Evolutionary conservation across 2,113 vertebrate genomes (phyloP), one percentile per base, ranked within the genome.

Genomic region (Platysternon megacephalum): DNA sequence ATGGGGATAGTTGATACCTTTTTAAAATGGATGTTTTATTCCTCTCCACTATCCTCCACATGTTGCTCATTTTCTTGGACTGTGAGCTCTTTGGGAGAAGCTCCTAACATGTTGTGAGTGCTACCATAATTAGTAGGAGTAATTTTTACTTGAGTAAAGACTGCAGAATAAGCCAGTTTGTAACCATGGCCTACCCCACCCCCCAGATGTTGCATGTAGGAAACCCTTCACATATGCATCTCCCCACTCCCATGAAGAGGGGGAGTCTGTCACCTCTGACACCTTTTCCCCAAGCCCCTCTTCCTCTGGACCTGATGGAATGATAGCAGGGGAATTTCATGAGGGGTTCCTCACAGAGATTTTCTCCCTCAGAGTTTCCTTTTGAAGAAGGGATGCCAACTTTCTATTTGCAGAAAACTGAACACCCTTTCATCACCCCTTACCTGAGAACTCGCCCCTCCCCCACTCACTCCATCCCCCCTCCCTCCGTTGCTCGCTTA

Each of bases 131-230:
- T 2, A 5, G 14, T 29, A 8, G 16, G 48, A 88, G 52, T 49
- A 79, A 55, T 4, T n/a, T 0, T 32, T 65, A 1, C 55, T 81
- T 82, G 1, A 2, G 79, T 90, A 80, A 68, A 32, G 84, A 85
- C 2, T 24, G 3, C 44, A 9, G 11, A 29, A 8, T 58, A 55
- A 55, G 22, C 52, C 21, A 49, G 10, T 2, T 11, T 58, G 35
- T 44, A 72, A 1, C 1, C 24, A 16, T 72, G 82, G 68, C 46
- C 5, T 21, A 0, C 0, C 2, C 51, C 44, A 19, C 76, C 86
- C n/a, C 3, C 3, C 1, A 61, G 52, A 53, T 53, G 52, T 55
- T 55, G 8, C 22, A 55, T 26, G 22, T 21, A 55, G 53, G 53
- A 22, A 55, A 55, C 72, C 79, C 44, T 85, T 78, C 5, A 51